Conservation (phyloP, 2,797 vertebrate species). For the Prunella strophiata region DNA sequence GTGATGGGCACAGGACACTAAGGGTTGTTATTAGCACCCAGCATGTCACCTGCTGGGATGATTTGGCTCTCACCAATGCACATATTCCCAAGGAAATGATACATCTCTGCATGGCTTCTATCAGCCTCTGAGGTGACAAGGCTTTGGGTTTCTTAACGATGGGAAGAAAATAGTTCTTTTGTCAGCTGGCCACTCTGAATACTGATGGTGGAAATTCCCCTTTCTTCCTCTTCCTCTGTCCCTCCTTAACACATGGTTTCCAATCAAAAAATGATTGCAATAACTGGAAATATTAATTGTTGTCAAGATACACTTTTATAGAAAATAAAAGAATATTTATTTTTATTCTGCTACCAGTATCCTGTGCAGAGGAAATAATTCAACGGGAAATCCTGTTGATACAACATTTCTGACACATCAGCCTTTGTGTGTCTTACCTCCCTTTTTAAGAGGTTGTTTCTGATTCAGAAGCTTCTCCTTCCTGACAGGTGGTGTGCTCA, state of each 20-base stretch:
- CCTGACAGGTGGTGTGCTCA: conserved; percentile 57
- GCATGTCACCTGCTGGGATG: neutral
- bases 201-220: neutral
- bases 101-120: neutral
- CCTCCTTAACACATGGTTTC: neutral
- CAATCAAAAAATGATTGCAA: neutral
- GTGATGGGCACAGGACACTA: fast-evolving
- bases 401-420: conserved; percentile 33
- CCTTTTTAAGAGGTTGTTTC: conserved; percentile 35
- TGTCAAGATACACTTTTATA: conserved; percentile 13
- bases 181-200: conserved; percentile 8
- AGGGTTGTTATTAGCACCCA: neutral
- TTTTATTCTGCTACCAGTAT: conserved; percentile 29
- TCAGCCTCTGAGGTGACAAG: neutral
- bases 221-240: neutral
- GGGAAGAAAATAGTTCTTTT: conserved; percentile 15
- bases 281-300: conserved; percentile 22
- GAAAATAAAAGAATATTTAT: conserved; percentile 44
- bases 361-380: conserved; percentile 54
- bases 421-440: conserved; percentile 53
- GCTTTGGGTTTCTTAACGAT: conserved; percentile 1
- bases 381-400: conserved; percentile 65
- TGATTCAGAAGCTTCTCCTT: conserved; percentile 63
- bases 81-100: neutral
- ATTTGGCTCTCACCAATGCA: neutral